Percentiles rank a stretch among this genome's conserved stretches.
These are phyloP conservation scores for Dreissena rostriformis DNA, from an alignment of 1,140 invertebrate genomes.

Conservation along the genomic window DNA sequence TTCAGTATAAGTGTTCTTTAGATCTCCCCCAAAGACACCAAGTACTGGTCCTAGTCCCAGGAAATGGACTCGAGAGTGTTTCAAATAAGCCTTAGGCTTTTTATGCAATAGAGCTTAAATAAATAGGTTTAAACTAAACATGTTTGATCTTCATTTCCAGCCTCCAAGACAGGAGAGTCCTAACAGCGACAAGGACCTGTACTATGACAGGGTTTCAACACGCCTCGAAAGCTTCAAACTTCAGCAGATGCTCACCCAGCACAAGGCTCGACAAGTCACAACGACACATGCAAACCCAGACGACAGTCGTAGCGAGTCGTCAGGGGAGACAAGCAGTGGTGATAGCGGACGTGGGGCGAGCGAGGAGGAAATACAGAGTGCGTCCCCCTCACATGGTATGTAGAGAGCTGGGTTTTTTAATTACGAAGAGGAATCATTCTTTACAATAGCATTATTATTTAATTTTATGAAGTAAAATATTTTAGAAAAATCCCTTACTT, in stretches of 20 bases:
- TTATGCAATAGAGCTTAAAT: too few relatives aligned
- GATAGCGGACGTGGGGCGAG: conserved; percentile 53
- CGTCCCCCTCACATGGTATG: conserved; percentile 49
- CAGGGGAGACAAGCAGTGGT: conserved; percentile 47
- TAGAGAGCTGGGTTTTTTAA: neutral
- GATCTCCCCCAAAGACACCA: too few relatives aligned
- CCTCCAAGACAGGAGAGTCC: conserved; percentile 35
- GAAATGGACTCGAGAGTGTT: too few relatives aligned
- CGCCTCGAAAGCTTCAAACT: conserved; percentile 42
- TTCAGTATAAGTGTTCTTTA: too few relatives aligned
- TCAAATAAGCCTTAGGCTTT: too few relatives aligned
- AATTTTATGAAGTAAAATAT: neutral
- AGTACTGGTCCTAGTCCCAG: too few relatives aligned
- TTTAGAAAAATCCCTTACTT: neutral
- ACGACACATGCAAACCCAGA: conserved; percentile 33
- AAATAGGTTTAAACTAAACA: too few relatives aligned
- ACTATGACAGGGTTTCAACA: conserved; percentile 49
- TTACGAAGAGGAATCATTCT: too few relatives aligned
- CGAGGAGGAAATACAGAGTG: conserved; percentile 48
- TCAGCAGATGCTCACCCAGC: conserved; percentile 36
- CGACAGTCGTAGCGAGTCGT: conserved; percentile 52
- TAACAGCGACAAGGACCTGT: conserved; percentile 40
- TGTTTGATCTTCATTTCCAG: conserved; percentile 1
- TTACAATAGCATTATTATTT: neutral
- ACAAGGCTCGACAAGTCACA: conserved; percentile 18